These are phyloP conservation scores for Leptarthrus brevirostris DNA, from an alignment of 2,888 invertebrate species.

Conservation along the genomic window DNA sequence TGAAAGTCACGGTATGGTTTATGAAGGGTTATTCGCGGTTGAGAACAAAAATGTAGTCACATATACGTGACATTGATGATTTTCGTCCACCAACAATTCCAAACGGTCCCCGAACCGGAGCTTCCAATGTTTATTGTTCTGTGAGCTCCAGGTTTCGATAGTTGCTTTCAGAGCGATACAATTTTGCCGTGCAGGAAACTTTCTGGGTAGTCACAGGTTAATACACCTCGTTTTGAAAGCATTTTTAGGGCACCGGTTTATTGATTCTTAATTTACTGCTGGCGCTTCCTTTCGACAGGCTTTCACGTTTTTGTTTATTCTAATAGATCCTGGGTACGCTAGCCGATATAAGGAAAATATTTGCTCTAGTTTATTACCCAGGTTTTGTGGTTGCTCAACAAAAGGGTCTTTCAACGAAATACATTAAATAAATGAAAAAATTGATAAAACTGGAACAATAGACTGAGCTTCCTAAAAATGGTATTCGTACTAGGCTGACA, in stretches of 20 bases:
- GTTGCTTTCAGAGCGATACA: background rate
- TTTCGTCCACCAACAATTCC: background rate
- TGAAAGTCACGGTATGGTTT: background rate
- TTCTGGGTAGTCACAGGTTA: background rate
- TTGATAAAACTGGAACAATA: too few species aligned
- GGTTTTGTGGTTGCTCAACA: too few species aligned
- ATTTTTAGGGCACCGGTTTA: slow-evolving; percentile 5
- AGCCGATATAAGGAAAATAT: slow-evolving; percentile 13
- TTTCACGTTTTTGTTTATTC: slow-evolving; percentile 13
- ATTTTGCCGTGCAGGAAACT: background rate
- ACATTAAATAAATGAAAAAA: too few species aligned
- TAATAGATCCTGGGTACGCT: background rate
- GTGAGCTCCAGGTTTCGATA: background rate
- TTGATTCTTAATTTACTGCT: slow-evolving; percentile 30
- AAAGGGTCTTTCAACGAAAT: too few species aligned
- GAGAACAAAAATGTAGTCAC: background rate
- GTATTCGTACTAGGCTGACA: too few species aligned
- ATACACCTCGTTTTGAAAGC: background rate
- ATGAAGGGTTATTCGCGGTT: background rate
- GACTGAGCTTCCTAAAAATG: too few species aligned
- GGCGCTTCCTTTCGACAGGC: slow-evolving; percentile 23
- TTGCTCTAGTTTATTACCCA: slow-evolving; percentile 6
- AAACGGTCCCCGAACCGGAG: background rate
- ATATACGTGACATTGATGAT: slow-evolving; percentile 8
- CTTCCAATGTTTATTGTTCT: background rate